Percentiles rank a stretch among this genome's conserved stretches.
phyloP scores from a whole-genome alignment of 2,113 vertebrate genomes.

The Xiphophorus couchianus region DNA sequence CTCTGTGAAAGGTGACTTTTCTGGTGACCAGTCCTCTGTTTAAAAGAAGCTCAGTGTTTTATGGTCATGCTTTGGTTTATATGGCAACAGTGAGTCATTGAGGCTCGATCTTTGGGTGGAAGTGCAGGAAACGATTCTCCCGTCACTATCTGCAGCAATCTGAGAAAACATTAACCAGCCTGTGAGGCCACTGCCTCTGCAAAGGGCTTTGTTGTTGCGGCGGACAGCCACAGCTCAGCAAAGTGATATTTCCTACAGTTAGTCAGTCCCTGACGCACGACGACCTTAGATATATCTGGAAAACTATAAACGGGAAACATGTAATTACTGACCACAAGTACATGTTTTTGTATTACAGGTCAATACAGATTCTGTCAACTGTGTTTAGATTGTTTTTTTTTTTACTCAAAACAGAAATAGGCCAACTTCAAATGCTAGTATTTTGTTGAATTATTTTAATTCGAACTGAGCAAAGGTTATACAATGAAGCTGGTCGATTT shows the following conservation, averaged over 20 bases:
- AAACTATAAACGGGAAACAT: neutral
- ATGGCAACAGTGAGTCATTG: conserved; percentile 62
- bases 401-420: neutral
- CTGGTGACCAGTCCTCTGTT: neutral
- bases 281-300: neutral
- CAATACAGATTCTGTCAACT: neutral
- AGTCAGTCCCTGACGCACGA: neutral
- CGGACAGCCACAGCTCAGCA: neutral
- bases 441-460: neutral
- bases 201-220: neutral
- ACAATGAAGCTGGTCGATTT: neutral
- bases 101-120: conserved; percentile 41
- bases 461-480: neutral
- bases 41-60: conserved; percentile 44
- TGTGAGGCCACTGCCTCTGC: conserved; percentile 3
- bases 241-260: neutral
- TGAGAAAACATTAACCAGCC: conserved; percentile 63
- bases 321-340: neutral
- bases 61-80: conserved; percentile 42
- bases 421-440: neutral
- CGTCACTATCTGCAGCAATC: conserved; percentile 42
- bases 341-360: neutral
- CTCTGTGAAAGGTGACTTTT: neutral
- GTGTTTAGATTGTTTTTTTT: neutral
- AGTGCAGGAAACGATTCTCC: conserved; percentile 51